These are phyloP conservation scores for Epinotia demarniana DNA, from an alignment of 2,888 invertebrate genomes.

Conservation along the genomic window DNA sequence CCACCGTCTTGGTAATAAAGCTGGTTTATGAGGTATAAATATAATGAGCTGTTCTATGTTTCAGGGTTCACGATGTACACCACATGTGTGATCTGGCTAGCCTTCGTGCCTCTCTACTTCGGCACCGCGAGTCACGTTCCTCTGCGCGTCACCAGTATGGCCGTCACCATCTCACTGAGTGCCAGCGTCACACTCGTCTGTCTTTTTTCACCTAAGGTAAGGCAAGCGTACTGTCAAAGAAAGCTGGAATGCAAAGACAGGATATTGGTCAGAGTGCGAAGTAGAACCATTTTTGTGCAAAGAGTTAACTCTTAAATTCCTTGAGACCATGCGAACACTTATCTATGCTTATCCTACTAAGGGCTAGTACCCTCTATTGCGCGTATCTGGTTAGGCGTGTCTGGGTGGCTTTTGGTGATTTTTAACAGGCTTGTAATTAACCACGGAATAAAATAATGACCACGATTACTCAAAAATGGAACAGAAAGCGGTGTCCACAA, in stretches of 20 bases:
- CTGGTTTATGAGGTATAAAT: background rate
- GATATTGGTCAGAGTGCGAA: too few relatives aligned
- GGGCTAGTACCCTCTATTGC: too few relatives aligned
- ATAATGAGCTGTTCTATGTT: conserved; percentile 18
- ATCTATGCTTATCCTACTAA: too few relatives aligned
- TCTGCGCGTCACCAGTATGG: conserved; percentile 96
- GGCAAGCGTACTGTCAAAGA: conserved; percentile 47
- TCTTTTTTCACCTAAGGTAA: conserved; percentile 96
- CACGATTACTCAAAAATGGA: too few relatives aligned
- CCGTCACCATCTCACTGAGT: conserved; percentile 96
- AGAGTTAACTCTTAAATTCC: too few relatives aligned
- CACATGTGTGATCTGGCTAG: conserved; percentile 98
- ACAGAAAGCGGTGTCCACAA: too few relatives aligned
- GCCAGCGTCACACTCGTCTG: conserved; percentile 97
- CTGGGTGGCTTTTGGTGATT: too few relatives aligned
- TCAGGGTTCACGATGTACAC: conserved; percentile 99
- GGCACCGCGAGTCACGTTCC: conserved; percentile 97
- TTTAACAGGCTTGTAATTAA: too few relatives aligned
- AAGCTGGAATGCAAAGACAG: background rate
- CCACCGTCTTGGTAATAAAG: background rate
- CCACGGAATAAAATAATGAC: too few relatives aligned
- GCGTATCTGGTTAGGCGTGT: too few relatives aligned
- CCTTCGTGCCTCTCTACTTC: conserved; percentile 98
- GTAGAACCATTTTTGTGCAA: too few relatives aligned
- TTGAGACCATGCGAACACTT: too few relatives aligned